Conservation (phyloP, 35 echinoderm and acorn worm genomes). For the Ophiothrix spiculata region DNA sequence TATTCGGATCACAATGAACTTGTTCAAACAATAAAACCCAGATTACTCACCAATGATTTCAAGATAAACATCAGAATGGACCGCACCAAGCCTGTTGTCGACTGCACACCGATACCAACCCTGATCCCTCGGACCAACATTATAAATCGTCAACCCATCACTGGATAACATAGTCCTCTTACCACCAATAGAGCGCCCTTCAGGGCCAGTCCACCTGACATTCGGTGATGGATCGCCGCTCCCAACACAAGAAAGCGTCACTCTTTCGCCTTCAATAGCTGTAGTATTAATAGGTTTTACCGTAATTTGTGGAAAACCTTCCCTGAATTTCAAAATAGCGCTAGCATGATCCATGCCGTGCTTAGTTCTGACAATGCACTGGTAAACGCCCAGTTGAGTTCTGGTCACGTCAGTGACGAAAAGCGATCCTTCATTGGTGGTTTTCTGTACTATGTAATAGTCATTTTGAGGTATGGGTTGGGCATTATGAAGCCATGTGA, state of each 20-base stretch:
- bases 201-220: conserved; percentile 50
- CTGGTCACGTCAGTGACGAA: conserved; percentile 46
- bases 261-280: conserved; percentile 76
- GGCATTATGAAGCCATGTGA: conserved; percentile 72
- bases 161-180: conserved; percentile 44
- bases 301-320: conserved; percentile 62
- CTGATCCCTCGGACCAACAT: conserved; percentile 35
- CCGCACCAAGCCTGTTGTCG: conserved; percentile 53
- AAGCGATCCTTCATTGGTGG: conserved; percentile 32
- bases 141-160: conserved; percentile 28
- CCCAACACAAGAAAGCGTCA: conserved; percentile 46
- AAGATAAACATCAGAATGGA: conserved; percentile 53
- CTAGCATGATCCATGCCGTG: conserved; percentile 60
- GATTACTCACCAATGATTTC: conserved; percentile 62
- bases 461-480: conserved; percentile 9
- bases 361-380: conserved; percentile 64
- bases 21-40: too few relatives aligned
- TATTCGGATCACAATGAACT: background rate
- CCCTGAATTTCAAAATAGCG: conserved; percentile 65
- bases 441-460: background rate
- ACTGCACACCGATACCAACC: conserved; percentile 77
- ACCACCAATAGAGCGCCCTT: conserved; percentile 26
- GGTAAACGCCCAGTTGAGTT: conserved; percentile 80
- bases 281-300: conserved; percentile 68
- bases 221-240: conserved; percentile 59